Conservation (phyloP, 2,113 vertebrate species). For the Potamarius usumacintae region DNA sequence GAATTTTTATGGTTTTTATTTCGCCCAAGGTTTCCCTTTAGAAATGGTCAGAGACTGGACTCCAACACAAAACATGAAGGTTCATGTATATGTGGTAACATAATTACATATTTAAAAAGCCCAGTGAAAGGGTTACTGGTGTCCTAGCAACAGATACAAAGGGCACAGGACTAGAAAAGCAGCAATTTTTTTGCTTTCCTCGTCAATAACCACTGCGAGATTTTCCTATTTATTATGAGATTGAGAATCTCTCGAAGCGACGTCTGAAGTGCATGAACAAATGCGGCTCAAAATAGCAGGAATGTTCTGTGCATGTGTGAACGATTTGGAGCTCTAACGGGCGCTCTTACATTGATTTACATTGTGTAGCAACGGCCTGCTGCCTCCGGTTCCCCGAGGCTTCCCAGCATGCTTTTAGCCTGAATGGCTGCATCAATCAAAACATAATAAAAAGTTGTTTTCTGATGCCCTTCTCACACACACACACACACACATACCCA, state of each 20-base stretch:
- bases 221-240: slow-evolving; percentile 22
- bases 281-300: slow-evolving; percentile 23
- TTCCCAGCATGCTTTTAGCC: slow-evolving; percentile 46
- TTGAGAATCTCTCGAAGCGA: slow-evolving; percentile 14
- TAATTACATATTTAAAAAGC: neutral
- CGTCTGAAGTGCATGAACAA: neutral
- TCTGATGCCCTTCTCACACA: slow-evolving; percentile 24
- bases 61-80: neutral
- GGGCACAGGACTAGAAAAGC: neutral
- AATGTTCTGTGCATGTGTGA: slow-evolving; percentile 17
- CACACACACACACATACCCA: slow-evolving; percentile 15
- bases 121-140: slow-evolving; percentile 31
- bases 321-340: slow-evolving; percentile 9
- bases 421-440: slow-evolving; percentile 45
- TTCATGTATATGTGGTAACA: neutral
- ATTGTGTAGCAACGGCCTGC: slow-evolving; percentile 23
- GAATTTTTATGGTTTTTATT: neutral
- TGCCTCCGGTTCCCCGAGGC: slow-evolving; percentile 26
- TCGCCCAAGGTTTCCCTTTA: neutral
- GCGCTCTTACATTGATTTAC: slow-evolving; percentile 40
- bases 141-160: slow-evolving; percentile 43
- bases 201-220: neutral
- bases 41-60: neutral
- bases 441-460: slow-evolving; percentile 37
- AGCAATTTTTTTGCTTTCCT: neutral